Conservation (phyloP, 2,888 invertebrate genomes). For the Sclerodermus sp. region DNA sequence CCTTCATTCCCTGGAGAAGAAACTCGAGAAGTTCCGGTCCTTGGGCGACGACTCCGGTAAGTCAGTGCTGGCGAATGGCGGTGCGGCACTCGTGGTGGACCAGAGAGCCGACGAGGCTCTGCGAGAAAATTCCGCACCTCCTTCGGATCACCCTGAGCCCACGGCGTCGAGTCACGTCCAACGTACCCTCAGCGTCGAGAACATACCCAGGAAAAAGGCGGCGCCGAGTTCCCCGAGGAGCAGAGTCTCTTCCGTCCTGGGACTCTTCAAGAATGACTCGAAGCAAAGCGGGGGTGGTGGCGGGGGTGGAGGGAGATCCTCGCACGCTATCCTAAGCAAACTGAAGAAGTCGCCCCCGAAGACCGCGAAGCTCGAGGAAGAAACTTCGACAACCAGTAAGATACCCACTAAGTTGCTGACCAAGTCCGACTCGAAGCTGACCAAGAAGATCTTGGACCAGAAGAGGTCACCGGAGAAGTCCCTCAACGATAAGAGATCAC, state of each 20-base stretch:
- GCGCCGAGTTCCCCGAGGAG: conserved; percentile 52
- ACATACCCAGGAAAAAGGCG: conserved; percentile 57
- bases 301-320: conserved; percentile 23
- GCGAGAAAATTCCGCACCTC: conserved; percentile 42
- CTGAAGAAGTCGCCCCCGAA: conserved; percentile 64
- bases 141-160: conserved; percentile 19
- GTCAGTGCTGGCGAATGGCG: conserved; percentile 53
- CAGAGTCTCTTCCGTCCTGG: conserved; percentile 75
- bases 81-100: conserved; percentile 50
- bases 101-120: too few relatives aligned
- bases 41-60: conserved; percentile 44
- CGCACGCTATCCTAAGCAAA: conserved; percentile 48
- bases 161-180: conserved; percentile 30
- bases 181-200: conserved; percentile 47
- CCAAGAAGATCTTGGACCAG: conserved; percentile 25
- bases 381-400: conserved; percentile 36
- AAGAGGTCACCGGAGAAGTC: conserved; percentile 28
- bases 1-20: conserved; percentile 75
- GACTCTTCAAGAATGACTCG: conserved; percentile 69
- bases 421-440: conserved; percentile 30
- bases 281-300: conserved; percentile 23
- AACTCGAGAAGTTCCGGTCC: conserved; percentile 48
- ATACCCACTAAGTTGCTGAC: conserved; percentile 48
- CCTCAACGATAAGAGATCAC: conserved; percentile 25
- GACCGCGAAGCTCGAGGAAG: conserved; percentile 30